Evolutionary conservation across 1,140 invertebrate genomes (phyloP), one percentile per base, ranked within the genome.

Genomic region (Patella vulgata): DNA sequence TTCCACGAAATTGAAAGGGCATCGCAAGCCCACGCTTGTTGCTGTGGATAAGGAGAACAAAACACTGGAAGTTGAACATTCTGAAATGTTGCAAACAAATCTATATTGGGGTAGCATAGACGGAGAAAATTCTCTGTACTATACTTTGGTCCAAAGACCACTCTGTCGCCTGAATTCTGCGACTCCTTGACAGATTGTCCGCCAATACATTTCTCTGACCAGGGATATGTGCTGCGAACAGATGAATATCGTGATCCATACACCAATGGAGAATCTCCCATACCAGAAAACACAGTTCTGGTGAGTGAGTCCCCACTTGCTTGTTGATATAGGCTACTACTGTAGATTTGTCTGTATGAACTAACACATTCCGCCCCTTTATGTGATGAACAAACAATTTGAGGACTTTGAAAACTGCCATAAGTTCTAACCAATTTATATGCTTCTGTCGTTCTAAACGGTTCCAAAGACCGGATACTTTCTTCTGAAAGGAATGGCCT

Each of bases 1-100:
- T 63, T 43, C 62, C 59, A 66, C n/a, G 31, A 47, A 44, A 67
- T 63, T 31, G 59, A 43, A 30, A 70, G 39, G 9, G 62, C 62
- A 56, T 69, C 62, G 23, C 17, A 28, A 33, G 28, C 51, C 27
- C 44, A 52, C 3, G 63, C 51, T 39, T 47, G 39, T 14, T 23
- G 21, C 39, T 65, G 43, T 53, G 63, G 44, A 25, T 42, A 36
- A 21, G 67, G 62, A 21, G 56, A 55, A 17, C 58, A 44, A 28
- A 40, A 69, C 11, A 59, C 50, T 31, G 43, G 57, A 43, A 69
- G 47, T 44, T 60, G 51, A 19, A 9, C 42, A 43, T 69, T 69
- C 19, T 55, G 25, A 21, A 40, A 3, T 23, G 67, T 65, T 23
- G 58, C 62, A 58, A 65, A 69, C 14, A 69, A 21, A 48, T 65